These are phyloP conservation scores for Hephaestus fuliginosus DNA, from an alignment of 2,797 vertebrate genomes.

Conservation along the genomic window DNA sequence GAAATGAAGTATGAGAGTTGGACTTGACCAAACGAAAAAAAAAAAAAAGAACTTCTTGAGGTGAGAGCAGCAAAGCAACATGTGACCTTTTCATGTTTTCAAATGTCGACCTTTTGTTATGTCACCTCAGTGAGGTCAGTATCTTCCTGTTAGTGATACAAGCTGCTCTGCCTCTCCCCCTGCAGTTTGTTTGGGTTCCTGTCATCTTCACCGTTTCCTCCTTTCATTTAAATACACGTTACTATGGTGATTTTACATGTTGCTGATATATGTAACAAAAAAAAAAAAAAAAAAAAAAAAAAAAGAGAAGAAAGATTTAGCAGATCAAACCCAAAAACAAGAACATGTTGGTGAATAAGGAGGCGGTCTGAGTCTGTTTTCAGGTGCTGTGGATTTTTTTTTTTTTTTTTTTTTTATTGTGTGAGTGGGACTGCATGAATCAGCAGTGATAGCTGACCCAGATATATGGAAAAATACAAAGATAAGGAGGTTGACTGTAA, in stretches of 20 bases:
- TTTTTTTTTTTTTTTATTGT: background rate
- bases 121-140: background rate
- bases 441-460: background rate
- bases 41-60: constrained; percentile 1
- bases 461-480: background rate
- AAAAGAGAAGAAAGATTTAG: background rate
- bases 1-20: background rate
- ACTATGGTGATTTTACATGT: background rate
- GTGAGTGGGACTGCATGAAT: background rate
- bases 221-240: background rate
- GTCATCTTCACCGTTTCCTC: background rate
- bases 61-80: background rate
- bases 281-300: background rate
- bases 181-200: constrained; percentile 12
- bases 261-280: background rate
- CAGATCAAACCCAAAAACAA: background rate
- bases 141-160: constrained; percentile 3
- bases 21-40: background rate
- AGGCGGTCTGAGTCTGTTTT: background rate
- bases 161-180: background rate
- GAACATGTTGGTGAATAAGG: background rate
- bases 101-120: constrained; percentile 47
- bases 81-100: constrained; percentile 33
- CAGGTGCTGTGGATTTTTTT: background rate
- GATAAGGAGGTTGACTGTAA: constrained; percentile 2